These are phyloP conservation scores for Miniopterus natalensis DNA, from an alignment of 2,113 vertebrate genomes.

Conservation along the genomic window DNA sequence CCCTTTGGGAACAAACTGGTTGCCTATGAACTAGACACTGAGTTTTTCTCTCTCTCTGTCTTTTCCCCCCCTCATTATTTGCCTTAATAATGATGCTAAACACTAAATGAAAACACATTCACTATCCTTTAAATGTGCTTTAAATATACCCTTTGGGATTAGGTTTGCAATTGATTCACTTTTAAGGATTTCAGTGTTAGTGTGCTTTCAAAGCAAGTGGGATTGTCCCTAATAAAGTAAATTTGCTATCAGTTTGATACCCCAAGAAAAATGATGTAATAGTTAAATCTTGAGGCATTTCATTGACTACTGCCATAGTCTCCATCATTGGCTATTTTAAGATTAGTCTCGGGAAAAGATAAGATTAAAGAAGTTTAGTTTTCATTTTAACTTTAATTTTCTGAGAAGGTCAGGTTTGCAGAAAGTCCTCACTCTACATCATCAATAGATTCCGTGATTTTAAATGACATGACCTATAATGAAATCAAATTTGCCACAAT, in stretches of 20 bases:
- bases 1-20: not conserved
- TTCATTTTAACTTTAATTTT: slow-evolving; percentile 42
- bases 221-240: not conserved
- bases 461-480: fast-evolving
- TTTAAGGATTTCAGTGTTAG: not conserved
- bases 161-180: not conserved
- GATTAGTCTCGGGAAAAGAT: not conserved
- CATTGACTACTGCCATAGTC: not conserved
- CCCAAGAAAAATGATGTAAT: not conserved
- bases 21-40: not conserved
- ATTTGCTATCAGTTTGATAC: not conserved
- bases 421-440: not conserved
- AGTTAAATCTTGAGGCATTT: not conserved
- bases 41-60: not conserved
- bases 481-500: not conserved
- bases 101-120: not conserved
- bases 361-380: not conserved
- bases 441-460: not conserved
- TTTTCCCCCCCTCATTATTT: not conserved
- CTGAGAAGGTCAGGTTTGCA: not conserved
- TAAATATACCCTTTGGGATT: slow-evolving; percentile 25
- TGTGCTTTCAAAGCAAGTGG: not conserved
- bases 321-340: not conserved
- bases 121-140: not conserved
- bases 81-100: not conserved